Evolutionary conservation across 1,140 invertebrate genomes (phyloP).

Genomic region (Pogonomyrmex californicus): DNA sequence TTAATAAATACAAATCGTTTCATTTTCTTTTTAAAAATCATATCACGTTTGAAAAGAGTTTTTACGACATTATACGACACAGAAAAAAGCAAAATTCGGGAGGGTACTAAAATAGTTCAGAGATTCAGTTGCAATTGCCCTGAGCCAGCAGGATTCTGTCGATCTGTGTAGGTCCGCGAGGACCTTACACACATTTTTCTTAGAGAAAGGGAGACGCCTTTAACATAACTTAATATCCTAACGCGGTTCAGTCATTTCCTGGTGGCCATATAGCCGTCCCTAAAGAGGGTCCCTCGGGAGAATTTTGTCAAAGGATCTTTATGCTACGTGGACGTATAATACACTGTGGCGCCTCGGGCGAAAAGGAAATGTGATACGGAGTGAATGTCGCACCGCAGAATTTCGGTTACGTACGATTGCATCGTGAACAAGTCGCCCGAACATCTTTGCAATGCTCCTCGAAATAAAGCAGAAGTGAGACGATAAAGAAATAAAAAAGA

Average conservation of each 20-base stretch:
- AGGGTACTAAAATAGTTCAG: conserved; percentile 25
- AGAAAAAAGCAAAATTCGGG: neutral
- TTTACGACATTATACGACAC: neutral
- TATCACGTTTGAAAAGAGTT: neutral
- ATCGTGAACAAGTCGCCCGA: conserved; percentile 62
- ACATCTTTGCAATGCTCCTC: conserved; percentile 11
- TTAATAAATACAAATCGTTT: neutral
- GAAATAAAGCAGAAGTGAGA: neutral
- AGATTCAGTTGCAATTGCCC: conserved; percentile 57
- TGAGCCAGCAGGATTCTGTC: conserved; percentile 59
- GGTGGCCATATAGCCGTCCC: conserved; percentile 83
- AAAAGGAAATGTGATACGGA: conserved; percentile 82
- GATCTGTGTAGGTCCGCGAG: conserved; percentile 53
- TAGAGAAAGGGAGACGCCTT: conserved; percentile 76
- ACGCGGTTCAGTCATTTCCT: conserved; percentile 86
- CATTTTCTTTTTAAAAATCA: neutral
- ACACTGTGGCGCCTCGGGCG: conserved; percentile 81
- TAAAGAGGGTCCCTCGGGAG: conserved; percentile 84
- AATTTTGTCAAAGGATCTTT: conserved; percentile 87
- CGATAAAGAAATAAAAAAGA: neutral
- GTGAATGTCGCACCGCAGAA: conserved; percentile 75
- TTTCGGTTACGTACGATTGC: conserved; percentile 78
- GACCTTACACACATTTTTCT: conserved; percentile 75
- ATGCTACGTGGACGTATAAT: conserved; percentile 86
- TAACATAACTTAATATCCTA: conserved; percentile 86